phyloP scores from a whole-genome alignment of 2,797 vertebrate genomes.

The Bothrops alternatus region DNA sequence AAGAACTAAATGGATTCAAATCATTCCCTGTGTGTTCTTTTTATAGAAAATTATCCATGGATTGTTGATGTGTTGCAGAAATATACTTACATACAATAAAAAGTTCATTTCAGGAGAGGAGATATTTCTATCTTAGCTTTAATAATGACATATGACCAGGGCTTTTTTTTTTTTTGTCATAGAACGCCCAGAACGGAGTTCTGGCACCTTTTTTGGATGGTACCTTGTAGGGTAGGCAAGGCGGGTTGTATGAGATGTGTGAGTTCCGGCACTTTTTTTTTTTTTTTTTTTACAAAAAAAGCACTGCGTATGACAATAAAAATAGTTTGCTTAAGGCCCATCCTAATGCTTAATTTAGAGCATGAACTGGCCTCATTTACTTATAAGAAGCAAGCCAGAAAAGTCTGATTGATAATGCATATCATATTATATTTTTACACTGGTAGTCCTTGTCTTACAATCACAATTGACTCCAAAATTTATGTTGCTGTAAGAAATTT shows the following conservation, averaged over 20 bases:
- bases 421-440: not conserved
- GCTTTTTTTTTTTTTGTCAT: no score
- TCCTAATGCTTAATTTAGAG: not conserved
- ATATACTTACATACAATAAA: not conserved
- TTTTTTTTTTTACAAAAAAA: no score
- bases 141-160: not conserved
- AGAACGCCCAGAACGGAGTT: no score
- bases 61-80: not conserved
- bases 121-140: not conserved
- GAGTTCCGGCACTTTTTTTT: no score
- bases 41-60: not conserved
- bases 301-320: not conserved
- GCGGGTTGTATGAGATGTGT: no score
- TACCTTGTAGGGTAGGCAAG: no score
- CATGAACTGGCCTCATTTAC: not conserved
- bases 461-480: not conserved
- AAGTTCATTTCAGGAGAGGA: not conserved
- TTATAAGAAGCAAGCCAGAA: not conserved
- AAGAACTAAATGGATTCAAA: slow-evolving; percentile 6
- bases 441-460: not conserved
- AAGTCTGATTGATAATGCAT: not conserved
- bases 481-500: not conserved
- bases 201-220: no score
- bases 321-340: not conserved
- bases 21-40: not conserved